Base-by-base conservation (phyloP, 2,888 invertebrate species). In the Oscheius sp. region DNA sequence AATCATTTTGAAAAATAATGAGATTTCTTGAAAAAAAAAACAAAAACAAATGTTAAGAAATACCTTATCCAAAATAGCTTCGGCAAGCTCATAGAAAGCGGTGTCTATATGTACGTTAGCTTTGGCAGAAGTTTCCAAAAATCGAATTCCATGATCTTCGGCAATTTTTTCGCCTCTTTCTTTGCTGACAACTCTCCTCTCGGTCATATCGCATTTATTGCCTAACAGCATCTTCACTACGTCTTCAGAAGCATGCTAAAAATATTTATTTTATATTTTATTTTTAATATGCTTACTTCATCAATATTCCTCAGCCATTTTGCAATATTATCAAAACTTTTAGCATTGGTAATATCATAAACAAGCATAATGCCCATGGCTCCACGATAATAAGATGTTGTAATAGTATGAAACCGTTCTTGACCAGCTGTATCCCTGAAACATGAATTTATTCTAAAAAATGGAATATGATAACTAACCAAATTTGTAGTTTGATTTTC, bases 281-380 rank as follows among this genome's bases (percentile, higher is more conserved):
- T 43, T 16, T 12, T 6, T 61, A 49, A 45, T 12, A 55, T n/a
- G 49, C 45, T 16, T 21, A 90, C 91, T 88, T 98, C 97, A 90
- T 98, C 97, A 89, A 98, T 98, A 91, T 98, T 98, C 88, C 97
- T 92, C 84, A 99, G 95, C 98, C 98, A 99, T 90, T 98, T 98
- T 89, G 96, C 95, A 74, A 99, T 98, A 89, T 98, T 98, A 90
- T 98, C 96, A 91, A 98, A 98, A 86, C 96, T 96, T 91, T 96
- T 97, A 89, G 96, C 96, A 91, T 96, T 96, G 86, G 98, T 97
- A 84, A 98, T 96, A 90, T 99, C 98, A 90, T 98, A 99, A 9
- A 86, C 86, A 2, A 86, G 77, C 84, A 86, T 83, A 84, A 98
- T 98, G 76, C 98, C 98, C 83, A 83, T 83, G 2, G 83, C 83